phyloP scores from a whole-genome alignment of 2,113 vertebrate genomes.

The Macrotus californicus region DNA sequence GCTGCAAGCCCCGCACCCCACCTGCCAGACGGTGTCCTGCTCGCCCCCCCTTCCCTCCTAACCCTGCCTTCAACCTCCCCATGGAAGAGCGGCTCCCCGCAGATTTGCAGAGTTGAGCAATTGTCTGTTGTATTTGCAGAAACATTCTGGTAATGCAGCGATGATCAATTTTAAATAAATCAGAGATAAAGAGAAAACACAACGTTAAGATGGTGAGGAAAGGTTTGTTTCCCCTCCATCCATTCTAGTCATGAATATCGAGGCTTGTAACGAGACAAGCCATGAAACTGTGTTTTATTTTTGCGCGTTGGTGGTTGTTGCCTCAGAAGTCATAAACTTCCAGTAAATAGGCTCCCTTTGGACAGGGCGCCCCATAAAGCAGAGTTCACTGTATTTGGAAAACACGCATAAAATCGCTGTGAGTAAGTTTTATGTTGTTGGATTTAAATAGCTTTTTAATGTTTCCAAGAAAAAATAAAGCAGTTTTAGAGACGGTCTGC shows the following conservation, averaged over 20 bases:
- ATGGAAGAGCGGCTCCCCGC: no score
- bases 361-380: not conserved
- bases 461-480: conserved; percentile 7
- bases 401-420: not conserved
- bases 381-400: not conserved
- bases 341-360: not conserved
- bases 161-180: not conserved
- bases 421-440: not conserved
- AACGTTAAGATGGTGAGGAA: not conserved
- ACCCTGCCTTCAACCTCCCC: no score
- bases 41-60: not conserved
- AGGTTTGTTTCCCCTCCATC: not conserved
- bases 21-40: not conserved
- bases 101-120: not conserved
- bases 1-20: no score
- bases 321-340: not conserved
- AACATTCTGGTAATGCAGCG: not conserved
- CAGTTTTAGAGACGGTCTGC: not conserved
- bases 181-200: not conserved
- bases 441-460: not conserved
- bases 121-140: not conserved
- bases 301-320: not conserved
- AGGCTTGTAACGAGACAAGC: not conserved
- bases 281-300: not conserved
- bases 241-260: not conserved